Conservation (phyloP, 2,888 invertebrate genomes). For the Vesta saturnalis region DNA sequence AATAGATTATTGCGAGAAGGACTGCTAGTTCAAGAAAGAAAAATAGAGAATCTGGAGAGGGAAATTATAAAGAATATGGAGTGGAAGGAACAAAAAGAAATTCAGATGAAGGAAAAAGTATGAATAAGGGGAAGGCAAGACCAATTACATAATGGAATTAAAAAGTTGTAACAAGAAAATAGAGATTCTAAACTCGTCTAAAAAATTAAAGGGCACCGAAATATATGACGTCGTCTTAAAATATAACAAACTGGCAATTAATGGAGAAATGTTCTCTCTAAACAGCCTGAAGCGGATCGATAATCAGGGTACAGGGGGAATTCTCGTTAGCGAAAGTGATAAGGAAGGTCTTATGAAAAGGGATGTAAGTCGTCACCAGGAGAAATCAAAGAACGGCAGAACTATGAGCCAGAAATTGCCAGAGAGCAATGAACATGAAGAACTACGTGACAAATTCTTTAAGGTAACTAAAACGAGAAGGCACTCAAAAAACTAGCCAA, state of each 20-base stretch:
- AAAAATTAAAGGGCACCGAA: constrained; percentile 14
- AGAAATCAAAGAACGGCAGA: neutral
- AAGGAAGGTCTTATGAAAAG: too few species aligned
- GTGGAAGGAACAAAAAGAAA: constrained; percentile 11
- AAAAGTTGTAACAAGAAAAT: too few species aligned
- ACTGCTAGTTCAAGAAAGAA: constrained; percentile 10
- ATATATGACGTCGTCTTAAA: constrained; percentile 10
- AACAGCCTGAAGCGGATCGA: too few species aligned
- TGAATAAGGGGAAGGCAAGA: neutral
- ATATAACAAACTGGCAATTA: too few species aligned
- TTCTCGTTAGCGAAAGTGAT: too few species aligned
- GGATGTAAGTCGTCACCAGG: neutral
- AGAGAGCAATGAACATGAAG: neutral
- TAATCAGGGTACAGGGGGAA: too few species aligned
- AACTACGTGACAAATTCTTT: too few species aligned
- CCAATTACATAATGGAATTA: constrained; percentile 10
- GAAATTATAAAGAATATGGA: constrained; percentile 4
- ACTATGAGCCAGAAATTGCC: neutral
- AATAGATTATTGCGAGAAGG: constrained; percentile 5
- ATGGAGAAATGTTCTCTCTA: too few species aligned
- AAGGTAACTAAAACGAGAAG: too few species aligned
- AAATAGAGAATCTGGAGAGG: neutral
- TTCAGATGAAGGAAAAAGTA: constrained; percentile 15
- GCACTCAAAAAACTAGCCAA: too few species aligned
- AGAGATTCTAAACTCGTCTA: constrained; percentile 15